Evolutionary conservation across 2,113 vertebrate species (phyloP).

Genomic region (Ovis aries): ARS-UI_Ramb_v3.0 NC_056056.1:16436501-16437000

Average conservation of each 20-base stretch:
- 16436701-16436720: too few relatives aligned
- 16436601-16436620: too few relatives aligned
- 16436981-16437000: neutral
- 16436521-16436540: neutral
- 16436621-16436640: neutral
- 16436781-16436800: neutral
- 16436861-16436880: neutral
- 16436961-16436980: neutral
- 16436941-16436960: neutral
- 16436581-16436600: neutral
- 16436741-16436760: too few relatives aligned
- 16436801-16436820: neutral
- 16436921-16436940: neutral
- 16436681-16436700: rapidly evolving
- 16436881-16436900: neutral
- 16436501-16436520: neutral
- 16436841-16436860: neutral
- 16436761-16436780: rapidly evolving
- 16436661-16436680: neutral
- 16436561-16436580: neutral
- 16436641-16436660: neutral
- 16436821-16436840: neutral
- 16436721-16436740: too few relatives aligned
- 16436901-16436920: neutral
- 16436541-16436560: neutral